These are phyloP conservation scores for Apantesis nais DNA, from an alignment of 2,888 invertebrate species.

Conservation along the genomic window DNA sequence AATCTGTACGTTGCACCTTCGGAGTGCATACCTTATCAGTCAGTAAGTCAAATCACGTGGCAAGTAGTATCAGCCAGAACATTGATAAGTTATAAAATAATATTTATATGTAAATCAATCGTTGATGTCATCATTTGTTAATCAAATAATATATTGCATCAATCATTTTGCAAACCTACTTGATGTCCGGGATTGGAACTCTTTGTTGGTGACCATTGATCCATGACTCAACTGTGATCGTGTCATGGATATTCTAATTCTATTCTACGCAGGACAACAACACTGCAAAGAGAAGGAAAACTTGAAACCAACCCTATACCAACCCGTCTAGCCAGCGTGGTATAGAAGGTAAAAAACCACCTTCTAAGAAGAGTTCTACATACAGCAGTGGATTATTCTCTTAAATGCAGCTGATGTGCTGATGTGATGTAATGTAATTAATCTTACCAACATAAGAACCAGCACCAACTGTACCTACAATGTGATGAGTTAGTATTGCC, in stretches of 20 bases:
- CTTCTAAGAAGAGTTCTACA: no score
- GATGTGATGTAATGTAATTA: no score
- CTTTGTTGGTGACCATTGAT: background rate
- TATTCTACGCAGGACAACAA: no score
- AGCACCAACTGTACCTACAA: background rate
- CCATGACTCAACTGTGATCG: background rate
- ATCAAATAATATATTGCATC: background rate
- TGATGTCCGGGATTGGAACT: background rate
- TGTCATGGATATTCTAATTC: no score
- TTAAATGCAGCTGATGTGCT: no score
- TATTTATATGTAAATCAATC: background rate
- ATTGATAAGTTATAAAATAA: background rate
- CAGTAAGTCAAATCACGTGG: background rate
- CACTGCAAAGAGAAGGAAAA: no score
- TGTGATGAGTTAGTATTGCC: background rate
- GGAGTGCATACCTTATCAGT: background rate
- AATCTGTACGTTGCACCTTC: constrained; percentile 12
- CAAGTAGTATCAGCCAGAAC: background rate
- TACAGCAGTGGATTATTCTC: no score
- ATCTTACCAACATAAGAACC: background rate
- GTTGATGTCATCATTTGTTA: background rate
- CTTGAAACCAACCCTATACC: no score
- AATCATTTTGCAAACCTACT: background rate
- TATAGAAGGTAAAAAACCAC: no score
- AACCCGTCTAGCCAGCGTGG: no score